Evolutionary conservation across 2,797 vertebrate genomes (phyloP).

Genomic region (Falco novaeseelandiae): DNA sequence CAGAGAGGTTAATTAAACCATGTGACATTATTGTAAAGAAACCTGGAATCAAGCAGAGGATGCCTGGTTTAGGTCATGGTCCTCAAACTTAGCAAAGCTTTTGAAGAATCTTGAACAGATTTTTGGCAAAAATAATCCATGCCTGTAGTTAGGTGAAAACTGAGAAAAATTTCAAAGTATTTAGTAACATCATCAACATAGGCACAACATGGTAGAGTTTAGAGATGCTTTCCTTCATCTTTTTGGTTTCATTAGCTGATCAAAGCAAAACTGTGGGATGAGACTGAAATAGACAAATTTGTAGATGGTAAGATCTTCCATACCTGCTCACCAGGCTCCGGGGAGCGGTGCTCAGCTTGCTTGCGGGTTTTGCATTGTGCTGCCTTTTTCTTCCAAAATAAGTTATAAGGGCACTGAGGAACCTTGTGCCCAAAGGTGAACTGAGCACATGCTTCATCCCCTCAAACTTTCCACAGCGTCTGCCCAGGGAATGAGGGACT

Average conservation of each 20-base stretch:
- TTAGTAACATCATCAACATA: not conserved
- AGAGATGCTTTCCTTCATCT: not conserved
- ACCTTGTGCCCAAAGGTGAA: not conserved
- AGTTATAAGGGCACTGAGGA: not conserved
- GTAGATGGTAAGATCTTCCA: not conserved
- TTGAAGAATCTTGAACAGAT: not conserved
- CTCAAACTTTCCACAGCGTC: not conserved
- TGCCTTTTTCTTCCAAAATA: not conserved
- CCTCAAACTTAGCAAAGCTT: not conserved
- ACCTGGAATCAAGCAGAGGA: not conserved
- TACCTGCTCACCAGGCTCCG: not conserved
- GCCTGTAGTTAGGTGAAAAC: not conserved
- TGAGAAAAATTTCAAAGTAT: not conserved
- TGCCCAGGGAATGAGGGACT: not conserved
- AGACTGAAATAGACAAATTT: not conserved
- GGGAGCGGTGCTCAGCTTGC: not conserved
- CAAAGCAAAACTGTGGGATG: not conserved
- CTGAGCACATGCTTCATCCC: not conserved
- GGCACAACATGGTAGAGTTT: not conserved
- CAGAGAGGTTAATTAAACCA: not conserved
- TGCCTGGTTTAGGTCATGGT: not conserved
- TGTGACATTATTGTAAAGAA: not conserved
- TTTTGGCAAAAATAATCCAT: not conserved
- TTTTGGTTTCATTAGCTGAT: not conserved
- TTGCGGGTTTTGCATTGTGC: not conserved